Base-by-base conservation (phyloP, 53 echinoderm and acorn worm species). In the Stichopus horrens region DNA sequence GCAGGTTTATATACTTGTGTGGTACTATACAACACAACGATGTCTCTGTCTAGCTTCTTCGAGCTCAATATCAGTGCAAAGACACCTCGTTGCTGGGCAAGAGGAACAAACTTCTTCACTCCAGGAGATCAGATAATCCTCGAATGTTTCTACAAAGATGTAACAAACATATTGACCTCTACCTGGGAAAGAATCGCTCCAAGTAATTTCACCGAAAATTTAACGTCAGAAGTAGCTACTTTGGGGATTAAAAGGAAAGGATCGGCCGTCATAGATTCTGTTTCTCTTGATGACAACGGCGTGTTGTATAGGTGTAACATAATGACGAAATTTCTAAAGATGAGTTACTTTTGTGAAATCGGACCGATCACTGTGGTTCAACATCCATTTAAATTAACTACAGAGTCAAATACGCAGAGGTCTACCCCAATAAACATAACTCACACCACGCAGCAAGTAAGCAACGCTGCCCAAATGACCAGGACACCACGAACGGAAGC, bases 311-410 rank as follows among this genome's bases (percentile, higher is more conserved):
- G 37, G 68, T 85, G 85, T 51, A 14, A 7, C 7, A 9, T 85
- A 9, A 65, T n/a, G 65, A 23, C 57, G 5, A 85, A 23, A 23
- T 5, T 14, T 57, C 11, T 23, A 3, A 6, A 7, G 23, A 0
- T 65, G 23, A 23, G 20, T 11, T 85, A 65, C 51, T 60, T 11
- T 22, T 85, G 85, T 57, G 85, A 85, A 67, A 85, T 85, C 52
- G 85, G 67, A 9, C 85, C 85, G 7, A 63, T 65, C 37, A 37
- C 37, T 67, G 23, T 65, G 37, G 21, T 59, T 6, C 16, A 68
- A 10, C 6, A 14, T 68, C 11, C 19, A 4, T 18, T 68, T 19
- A 13, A 68, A 6, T 18, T 19, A 18, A 68, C 18, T 10, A 68
- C 68, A 18, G 4, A 6, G 16, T 68, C 68, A 16, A 6, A 68